Conservation (phyloP, 2,113 vertebrate species). For the Ifrita kowaldi region DNA sequence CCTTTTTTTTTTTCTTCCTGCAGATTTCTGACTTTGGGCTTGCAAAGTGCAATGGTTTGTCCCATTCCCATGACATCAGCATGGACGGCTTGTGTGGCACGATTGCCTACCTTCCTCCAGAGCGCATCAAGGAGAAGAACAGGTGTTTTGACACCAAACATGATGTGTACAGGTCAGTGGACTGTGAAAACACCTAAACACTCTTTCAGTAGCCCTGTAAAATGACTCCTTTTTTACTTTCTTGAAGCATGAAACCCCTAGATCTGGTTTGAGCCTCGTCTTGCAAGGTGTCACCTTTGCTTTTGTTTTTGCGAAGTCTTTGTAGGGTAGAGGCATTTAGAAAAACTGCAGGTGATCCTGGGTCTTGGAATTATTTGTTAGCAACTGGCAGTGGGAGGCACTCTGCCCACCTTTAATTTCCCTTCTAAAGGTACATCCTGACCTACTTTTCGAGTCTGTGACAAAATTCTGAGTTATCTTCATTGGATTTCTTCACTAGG, state of each 20-base stretch:
- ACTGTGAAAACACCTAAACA: neutral
- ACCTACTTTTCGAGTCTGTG: neutral
- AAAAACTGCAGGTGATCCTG: neutral
- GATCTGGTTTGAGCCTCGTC: neutral
- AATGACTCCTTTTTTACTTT: neutral
- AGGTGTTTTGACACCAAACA: slow-evolving; percentile 93
- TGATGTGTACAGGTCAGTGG: slow-evolving; percentile 91
- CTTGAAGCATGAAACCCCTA: neutral
- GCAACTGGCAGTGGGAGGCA: neutral
- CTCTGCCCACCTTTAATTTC: slow-evolving; percentile 3
- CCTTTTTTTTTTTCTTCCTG: neutral
- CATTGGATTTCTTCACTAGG: neutral
- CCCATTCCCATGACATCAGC: slow-evolving; percentile 90
- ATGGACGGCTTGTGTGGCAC: slow-evolving; percentile 95
- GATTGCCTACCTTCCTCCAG: slow-evolving; percentile 93
- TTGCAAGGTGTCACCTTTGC: neutral
- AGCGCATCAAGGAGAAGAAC: slow-evolving; percentile 94
- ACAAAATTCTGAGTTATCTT: slow-evolving; percentile 40
- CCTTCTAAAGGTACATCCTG: neutral
- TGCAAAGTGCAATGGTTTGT: slow-evolving; percentile 93
- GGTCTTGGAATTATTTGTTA: neutral
- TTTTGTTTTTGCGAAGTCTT: neutral
- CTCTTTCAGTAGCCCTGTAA: neutral
- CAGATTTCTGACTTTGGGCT: slow-evolving; percentile 97
- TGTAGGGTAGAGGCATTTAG: neutral